A percentile compares a stretch with the other conserved stretches of the same genome.
phyloP scores from a whole-genome alignment of 2,888 invertebrate genomes.

The Phengaris arion region DNA sequence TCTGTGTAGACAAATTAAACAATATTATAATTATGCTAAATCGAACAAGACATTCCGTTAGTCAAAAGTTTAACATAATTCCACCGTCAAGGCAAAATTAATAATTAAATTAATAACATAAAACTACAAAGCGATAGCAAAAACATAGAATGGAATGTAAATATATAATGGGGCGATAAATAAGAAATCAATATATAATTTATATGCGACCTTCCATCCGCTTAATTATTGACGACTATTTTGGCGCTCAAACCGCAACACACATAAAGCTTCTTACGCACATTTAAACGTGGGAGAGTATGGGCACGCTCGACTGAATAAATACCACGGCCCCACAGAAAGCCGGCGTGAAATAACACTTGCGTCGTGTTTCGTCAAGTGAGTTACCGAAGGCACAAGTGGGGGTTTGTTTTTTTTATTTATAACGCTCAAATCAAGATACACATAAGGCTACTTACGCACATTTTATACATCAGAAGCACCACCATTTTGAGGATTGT shows the following conservation, averaged over 20 bases:
- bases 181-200: slow-evolving; percentile 44
- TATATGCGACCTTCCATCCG: slow-evolving; percentile 42
- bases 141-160: slow-evolving; percentile 32
- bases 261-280: slow-evolving; percentile 34
- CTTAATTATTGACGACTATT: slow-evolving; percentile 59
- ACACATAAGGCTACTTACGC: too few species aligned
- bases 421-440: too few species aligned
- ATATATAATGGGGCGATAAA: slow-evolving; percentile 43
- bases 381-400: too few species aligned
- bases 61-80: slow-evolving; percentile 14
- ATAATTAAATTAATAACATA: slow-evolving; percentile 28
- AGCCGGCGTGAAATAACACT: too few species aligned
- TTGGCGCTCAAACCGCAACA: slow-evolving; percentile 51
- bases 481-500: too few species aligned
- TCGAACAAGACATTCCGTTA: neutral
- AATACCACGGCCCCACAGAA: too few species aligned
- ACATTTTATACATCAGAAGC: too few species aligned
- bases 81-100: slow-evolving; percentile 26
- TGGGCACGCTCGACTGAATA: too few species aligned
- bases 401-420: too few species aligned
- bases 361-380: too few species aligned
- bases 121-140: slow-evolving; percentile 28
- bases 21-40: neutral
- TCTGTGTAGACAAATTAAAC: neutral
- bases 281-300: neutral